These are phyloP conservation scores for Epicauta chinensis DNA, from an alignment of 1,140 invertebrate genomes.

Conservation along the genomic window DNA sequence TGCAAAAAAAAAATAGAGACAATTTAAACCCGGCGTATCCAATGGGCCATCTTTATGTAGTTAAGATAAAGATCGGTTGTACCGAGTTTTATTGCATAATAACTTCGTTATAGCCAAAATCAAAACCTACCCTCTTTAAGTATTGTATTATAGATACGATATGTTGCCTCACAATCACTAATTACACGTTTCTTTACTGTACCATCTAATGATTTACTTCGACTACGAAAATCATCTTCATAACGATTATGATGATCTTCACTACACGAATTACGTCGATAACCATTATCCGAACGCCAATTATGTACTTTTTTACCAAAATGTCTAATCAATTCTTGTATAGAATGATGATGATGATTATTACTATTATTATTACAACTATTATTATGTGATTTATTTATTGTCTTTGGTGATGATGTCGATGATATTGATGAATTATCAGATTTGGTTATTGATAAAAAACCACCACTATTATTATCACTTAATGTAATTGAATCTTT, in stretches of 20 bases:
- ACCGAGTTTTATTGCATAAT: too few relatives aligned
- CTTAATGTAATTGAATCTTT: conserved; percentile 4
- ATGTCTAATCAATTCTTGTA: conserved; percentile 65
- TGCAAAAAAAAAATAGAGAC: too few relatives aligned
- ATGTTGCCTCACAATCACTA: conserved; percentile 68
- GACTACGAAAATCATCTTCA: conserved; percentile 59
- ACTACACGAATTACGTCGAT: conserved; percentile 45
- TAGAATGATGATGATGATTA: conserved; percentile 55
- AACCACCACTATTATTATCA: neutral
- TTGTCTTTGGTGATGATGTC: conserved; percentile 38
- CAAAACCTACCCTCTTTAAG: conserved; percentile 64
- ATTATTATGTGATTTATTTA: conserved; percentile 23
- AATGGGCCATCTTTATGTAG: too few relatives aligned
- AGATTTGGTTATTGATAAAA: conserved; percentile 14
- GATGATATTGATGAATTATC: conserved; percentile 31
- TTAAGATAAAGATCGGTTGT: too few relatives aligned
- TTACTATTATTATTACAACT: too few relatives aligned
- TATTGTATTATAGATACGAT: conserved; percentile 73
- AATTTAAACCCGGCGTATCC: too few relatives aligned
- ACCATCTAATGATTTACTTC: conserved; percentile 71
- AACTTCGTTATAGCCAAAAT: too few relatives aligned
- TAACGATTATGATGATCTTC: conserved; percentile 44
- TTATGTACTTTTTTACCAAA: conserved; percentile 61
- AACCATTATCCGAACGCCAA: conserved; percentile 45
- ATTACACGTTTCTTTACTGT: conserved; percentile 45